These are phyloP conservation scores for Hetaerina titia DNA, from an alignment of 2,888 invertebrate species.

Conservation along the genomic window DNA sequence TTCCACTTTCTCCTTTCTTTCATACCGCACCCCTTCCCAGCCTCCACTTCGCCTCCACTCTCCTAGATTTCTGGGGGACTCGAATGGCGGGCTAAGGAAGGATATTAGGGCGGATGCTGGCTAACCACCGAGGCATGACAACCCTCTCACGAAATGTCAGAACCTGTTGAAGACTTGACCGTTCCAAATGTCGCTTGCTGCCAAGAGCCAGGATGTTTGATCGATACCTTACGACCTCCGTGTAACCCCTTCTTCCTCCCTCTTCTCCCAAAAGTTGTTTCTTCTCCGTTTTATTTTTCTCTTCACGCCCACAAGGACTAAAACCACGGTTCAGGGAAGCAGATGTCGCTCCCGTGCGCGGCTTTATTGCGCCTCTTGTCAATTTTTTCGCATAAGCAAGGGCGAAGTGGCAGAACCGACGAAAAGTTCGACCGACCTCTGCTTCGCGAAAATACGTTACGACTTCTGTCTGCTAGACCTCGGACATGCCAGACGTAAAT, in stretches of 20 bases:
- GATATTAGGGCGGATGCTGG: conserved; percentile 41
- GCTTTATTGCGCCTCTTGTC: neutral
- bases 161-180: conserved; percentile 63
- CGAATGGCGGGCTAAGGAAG: conserved; percentile 10
- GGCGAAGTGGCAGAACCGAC: neutral
- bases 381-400: neutral
- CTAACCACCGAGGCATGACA: conserved; percentile 60
- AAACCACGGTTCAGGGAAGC: neutral
- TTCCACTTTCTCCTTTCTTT: neutral
- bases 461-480: neutral
- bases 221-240: conserved; percentile 23
- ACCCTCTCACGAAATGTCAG: conserved; percentile 64
- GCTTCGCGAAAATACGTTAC: neutral
- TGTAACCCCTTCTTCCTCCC: conserved; percentile 21
- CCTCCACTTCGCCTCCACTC: neutral
- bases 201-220: conserved; percentile 45
- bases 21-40: neutral
- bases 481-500: neutral
- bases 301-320: neutral
- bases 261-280: neutral
- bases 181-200: conserved; percentile 49
- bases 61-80: neutral
- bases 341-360: conserved; percentile 11
- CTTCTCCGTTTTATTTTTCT: neutral
- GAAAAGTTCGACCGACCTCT: neutral